phyloP scores from a whole-genome alignment of 2,888 invertebrate genomes.

The Heteropelma amictum region DNA sequence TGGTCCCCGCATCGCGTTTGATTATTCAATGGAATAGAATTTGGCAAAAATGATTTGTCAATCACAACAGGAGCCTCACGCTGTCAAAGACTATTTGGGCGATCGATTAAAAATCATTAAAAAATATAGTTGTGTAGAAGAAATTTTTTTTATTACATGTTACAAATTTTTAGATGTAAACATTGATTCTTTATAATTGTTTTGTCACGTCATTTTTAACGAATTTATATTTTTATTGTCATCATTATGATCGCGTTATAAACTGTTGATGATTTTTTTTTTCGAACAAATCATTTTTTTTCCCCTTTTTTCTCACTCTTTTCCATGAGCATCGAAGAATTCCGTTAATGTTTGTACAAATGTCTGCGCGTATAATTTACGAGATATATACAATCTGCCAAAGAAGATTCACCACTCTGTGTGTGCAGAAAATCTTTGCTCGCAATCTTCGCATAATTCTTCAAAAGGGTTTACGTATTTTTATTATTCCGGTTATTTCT shows the following conservation, averaged over 20 bases:
- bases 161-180: too few species aligned
- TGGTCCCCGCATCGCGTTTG: too few species aligned
- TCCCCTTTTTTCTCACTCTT: not conserved
- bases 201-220: not conserved
- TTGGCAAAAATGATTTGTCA: too few species aligned
- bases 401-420: conserved; percentile 51
- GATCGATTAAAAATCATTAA: too few species aligned
- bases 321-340: not conserved
- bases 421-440: conserved; percentile 9
- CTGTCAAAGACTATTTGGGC: too few species aligned
- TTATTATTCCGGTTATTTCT: conserved; percentile 3
- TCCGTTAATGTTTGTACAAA: not conserved
- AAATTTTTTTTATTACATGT: too few species aligned
- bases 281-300: conserved; percentile 6
- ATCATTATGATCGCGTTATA: not conserved
- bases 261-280: not conserved
- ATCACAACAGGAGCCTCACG: too few species aligned
- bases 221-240: not conserved
- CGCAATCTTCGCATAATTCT: not conserved
- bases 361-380: conserved; percentile 35
- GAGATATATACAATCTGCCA: conserved; percentile 42
- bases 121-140: too few species aligned
- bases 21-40: too few species aligned
- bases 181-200: too few species aligned
- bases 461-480: conserved; percentile 18